Conservation (phyloP, 2,888 invertebrate species). For the Spodoptera littoralis region DNA sequence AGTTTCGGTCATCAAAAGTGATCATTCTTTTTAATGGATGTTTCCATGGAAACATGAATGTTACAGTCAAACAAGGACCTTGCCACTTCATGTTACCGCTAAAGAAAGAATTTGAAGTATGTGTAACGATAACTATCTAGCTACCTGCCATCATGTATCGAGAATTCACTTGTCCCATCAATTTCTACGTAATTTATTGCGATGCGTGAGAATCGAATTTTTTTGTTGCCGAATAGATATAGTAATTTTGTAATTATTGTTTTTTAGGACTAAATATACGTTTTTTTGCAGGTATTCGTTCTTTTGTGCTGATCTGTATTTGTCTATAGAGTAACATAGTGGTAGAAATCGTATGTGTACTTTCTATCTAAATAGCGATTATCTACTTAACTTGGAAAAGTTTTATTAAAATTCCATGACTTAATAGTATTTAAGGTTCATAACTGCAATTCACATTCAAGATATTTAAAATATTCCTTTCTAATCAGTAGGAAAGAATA, state of each 20-base stretch:
- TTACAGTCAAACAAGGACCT: slow-evolving; percentile 3
- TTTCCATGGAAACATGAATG: slow-evolving; percentile 21
- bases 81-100: slow-evolving; percentile 45
- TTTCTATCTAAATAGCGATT: too few species aligned
- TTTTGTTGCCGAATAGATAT: slow-evolving; percentile 8
- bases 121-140: slow-evolving; percentile 65
- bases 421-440: too few species aligned
- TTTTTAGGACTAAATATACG: neutral
- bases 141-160: slow-evolving; percentile 70
- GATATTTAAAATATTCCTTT: too few species aligned
- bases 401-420: too few species aligned
- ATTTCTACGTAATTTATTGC: slow-evolving; percentile 70
- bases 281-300: neutral
- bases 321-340: neutral
- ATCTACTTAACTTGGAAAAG: too few species aligned
- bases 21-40: slow-evolving; percentile 1
- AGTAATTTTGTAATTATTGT: slow-evolving; percentile 41
- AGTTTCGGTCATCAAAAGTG: slow-evolving; percentile 8
- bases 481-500: too few species aligned
- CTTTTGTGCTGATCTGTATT: neutral
- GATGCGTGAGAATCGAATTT: slow-evolving; percentile 65
- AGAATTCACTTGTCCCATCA: slow-evolving; percentile 61
- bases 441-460: too few species aligned
- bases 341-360: too few species aligned
- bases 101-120: slow-evolving; percentile 67